Evolutionary conservation across 2,888 invertebrate genomes (phyloP), one percentile per base, ranked within the genome.

Genomic region (Bombylius major): DNA sequence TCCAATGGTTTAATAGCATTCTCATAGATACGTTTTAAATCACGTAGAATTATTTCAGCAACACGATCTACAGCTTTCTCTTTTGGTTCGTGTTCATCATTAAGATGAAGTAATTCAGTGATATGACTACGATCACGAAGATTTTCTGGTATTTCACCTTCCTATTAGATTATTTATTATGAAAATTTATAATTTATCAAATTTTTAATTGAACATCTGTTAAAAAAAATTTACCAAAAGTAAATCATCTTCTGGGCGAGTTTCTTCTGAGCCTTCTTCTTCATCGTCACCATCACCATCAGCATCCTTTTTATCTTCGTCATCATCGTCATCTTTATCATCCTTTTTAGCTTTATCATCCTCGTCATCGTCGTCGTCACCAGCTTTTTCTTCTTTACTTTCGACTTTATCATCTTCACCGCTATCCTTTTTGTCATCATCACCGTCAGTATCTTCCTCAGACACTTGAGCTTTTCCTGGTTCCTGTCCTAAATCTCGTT

Each of bases 1-100:
- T 95, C 95, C 66, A 95, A 76, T 1, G 94, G 94, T 71, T 91
- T 89, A 51, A 95, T 89, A 5, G 91, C 88, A 61, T 79, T 83
- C 70, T 92, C 92, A 65, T 92, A 91, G 54, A 90, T 78, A 66
- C 81, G 84, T 72, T 94, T 94, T 63, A 94, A 77, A 66, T 93
- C 92, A 63, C 86, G 84, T 39, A 93, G 79, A 34, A 91, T 82
- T 32, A 84, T 80, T 60, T 89, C 87, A 4, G 87, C 85, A 12
- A 86, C 82, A 74, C 82, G 84, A 57, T 86, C 82, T 46, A 87
- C 75, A 1, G 86, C 81, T 59, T 81, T 76, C 70, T 90, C 89
- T 32, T 78, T 79, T 64, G 83, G 82, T 64, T 83, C 78, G 53
- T 84, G 81, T 65, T 87, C 87, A 58, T 86, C 84, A 63, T 90